phyloP scores from a whole-genome alignment of 2,113 vertebrate genomes.

The Vimba vimba region DNA sequence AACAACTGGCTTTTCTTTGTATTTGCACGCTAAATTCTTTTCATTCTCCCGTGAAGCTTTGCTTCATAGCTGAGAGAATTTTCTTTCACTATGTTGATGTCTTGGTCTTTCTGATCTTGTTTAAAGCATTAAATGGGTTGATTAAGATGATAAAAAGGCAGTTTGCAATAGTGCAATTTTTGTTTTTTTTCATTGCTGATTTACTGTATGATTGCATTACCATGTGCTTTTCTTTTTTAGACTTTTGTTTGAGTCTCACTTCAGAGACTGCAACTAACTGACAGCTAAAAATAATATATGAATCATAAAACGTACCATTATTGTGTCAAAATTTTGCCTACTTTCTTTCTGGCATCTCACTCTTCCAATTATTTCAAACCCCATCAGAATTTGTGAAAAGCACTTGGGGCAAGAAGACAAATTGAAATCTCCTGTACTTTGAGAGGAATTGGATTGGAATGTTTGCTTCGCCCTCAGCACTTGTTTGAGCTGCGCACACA shows the following conservation, averaged over 20 bases:
- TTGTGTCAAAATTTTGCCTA: not conserved
- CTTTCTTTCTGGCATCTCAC: constrained; percentile 39
- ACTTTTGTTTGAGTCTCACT: not conserved
- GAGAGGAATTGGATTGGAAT: not conserved
- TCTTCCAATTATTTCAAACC: constrained; percentile 64
- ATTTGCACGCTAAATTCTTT: not conserved
- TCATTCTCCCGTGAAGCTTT: not conserved
- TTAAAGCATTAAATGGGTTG: not conserved
- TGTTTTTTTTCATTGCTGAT: not conserved
- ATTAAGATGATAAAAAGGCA: not conserved
- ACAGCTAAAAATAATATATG: not conserved
- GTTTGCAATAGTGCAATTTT: no score
- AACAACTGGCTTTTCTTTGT: not conserved
- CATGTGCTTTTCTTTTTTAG: not conserved
- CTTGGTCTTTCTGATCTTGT: not conserved
- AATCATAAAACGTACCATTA: not conserved
- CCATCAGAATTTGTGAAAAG: constrained; percentile 61
- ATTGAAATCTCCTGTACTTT: constrained; percentile 16
- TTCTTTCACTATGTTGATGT: not conserved
- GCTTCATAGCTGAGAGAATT: not conserved
- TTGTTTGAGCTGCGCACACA: constrained; percentile 3
- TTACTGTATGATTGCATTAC: not conserved
- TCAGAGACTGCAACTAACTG: not conserved
- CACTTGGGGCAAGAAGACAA: constrained; percentile 58
- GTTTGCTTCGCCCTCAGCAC: not conserved